Evolutionary conservation across 2,888 invertebrate species (phyloP).

Genomic region (Thera obeliscata): DNA sequence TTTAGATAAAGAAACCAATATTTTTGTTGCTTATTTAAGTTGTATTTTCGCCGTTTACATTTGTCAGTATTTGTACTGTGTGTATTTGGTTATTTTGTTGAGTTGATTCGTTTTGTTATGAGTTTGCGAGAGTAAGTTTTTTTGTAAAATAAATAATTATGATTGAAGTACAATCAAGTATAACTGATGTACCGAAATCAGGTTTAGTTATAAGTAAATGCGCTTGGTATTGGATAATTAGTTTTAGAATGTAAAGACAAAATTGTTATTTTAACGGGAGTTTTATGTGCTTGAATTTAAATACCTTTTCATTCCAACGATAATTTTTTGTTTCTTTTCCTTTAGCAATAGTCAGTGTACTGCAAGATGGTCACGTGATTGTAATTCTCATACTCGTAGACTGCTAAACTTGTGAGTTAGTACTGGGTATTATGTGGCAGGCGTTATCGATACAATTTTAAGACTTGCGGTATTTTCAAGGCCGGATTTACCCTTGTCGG

Average conservation of each 20-base stretch:
- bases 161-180: slow-evolving; percentile 7
- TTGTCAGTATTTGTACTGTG: neutral
- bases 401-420: no score
- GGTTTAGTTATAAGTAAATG: slow-evolving; percentile 5
- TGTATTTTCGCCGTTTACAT: slow-evolving; percentile 27
- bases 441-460: no score
- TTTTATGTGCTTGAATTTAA: neutral
- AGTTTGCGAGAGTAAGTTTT: slow-evolving; percentile 5
- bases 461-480: no score
- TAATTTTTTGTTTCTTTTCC: neutral
- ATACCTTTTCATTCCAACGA: neutral
- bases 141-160: no score
- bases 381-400: no score
- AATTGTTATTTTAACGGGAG: slow-evolving; percentile 2
- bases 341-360: neutral
- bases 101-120: slow-evolving; percentile 26
- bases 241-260: neutral
- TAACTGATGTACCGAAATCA: slow-evolving; percentile 7
- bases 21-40: slow-evolving; percentile 32
- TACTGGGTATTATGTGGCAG: no score
- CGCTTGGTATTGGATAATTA: slow-evolving; percentile 1
- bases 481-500: no score
- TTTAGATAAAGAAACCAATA: neutral
- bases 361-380: no score
- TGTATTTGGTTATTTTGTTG: slow-evolving; percentile 13